These are phyloP conservation scores for Limosa lapponica DNA, from an alignment of 2,797 vertebrate species.

Conservation along the genomic window DNA sequence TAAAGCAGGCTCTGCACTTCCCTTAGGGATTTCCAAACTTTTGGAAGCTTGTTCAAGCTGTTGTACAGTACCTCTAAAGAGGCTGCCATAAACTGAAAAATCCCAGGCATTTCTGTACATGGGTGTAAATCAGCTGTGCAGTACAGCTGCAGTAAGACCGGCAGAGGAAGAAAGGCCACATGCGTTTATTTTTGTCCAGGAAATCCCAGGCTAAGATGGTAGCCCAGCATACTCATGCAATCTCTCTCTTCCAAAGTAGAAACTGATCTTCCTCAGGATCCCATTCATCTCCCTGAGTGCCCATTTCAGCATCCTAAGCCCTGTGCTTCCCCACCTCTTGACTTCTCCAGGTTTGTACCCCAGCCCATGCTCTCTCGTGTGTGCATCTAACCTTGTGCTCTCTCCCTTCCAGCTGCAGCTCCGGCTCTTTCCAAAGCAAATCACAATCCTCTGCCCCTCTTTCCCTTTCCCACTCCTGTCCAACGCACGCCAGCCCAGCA, in stretches of 20 bases:
- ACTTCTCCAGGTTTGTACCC: not conserved
- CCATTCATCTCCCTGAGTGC: not conserved
- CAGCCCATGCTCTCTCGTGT: rapidly evolving
- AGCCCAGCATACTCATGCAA: not conserved
- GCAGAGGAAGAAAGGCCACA: not conserved
- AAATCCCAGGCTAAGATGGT: not conserved
- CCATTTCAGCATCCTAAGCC: not conserved
- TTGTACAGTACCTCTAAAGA: not conserved
- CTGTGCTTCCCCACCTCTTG: not conserved
- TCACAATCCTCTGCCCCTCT: rapidly evolving
- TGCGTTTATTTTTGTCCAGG: not conserved
- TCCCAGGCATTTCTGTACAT: not conserved
- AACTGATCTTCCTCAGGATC: not conserved
- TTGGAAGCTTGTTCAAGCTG: not conserved
- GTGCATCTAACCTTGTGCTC: not conserved
- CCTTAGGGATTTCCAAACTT: not conserved
- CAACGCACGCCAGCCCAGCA: rapidly evolving
- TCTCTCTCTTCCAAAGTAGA: not conserved
- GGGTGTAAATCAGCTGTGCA: not conserved
- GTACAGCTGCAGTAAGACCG: constrained; percentile 13
- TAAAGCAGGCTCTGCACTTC: not conserved
- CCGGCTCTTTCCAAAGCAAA: not conserved
- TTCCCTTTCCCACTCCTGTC: not conserved
- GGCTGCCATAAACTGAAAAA: not conserved
- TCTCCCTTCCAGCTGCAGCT: not conserved